Evolutionary conservation across 2,113 vertebrate genomes (phyloP).

Genomic region (Lophura nycthemera): DNA sequence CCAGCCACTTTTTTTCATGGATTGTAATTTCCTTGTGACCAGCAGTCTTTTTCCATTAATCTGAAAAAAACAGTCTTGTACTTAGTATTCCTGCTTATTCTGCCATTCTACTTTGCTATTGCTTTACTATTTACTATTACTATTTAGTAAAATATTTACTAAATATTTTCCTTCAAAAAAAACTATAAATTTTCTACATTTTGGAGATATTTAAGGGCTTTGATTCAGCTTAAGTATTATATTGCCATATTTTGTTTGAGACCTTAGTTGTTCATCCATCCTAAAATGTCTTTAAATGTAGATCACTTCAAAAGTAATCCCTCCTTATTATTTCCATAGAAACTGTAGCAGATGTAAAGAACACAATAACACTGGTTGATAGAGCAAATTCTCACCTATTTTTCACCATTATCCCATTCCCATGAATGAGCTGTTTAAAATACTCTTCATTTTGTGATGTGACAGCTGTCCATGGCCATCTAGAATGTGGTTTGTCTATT

Average conservation of each 20-base stretch:
- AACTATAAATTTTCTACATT: not conserved
- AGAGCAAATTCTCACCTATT: too few relatives aligned
- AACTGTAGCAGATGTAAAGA: too few relatives aligned
- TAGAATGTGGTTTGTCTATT: too few relatives aligned
- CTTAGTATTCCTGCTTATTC: not conserved
- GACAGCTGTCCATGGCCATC: too few relatives aligned
- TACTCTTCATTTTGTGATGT: too few relatives aligned
- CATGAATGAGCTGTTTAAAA: too few relatives aligned
- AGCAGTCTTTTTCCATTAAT: not conserved
- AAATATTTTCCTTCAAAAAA: rapidly evolving
- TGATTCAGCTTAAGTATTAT: not conserved
- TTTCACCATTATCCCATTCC: too few relatives aligned
- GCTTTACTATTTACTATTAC: not conserved
- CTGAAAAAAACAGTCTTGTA: not conserved
- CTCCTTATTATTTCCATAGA: too few relatives aligned
- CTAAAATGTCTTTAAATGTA: not conserved
- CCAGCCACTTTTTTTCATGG: not conserved
- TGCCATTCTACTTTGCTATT: not conserved
- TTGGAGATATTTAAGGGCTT: not conserved
- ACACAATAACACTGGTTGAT: too few relatives aligned
- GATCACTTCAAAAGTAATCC: too few relatives aligned
- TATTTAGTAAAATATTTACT: not conserved
- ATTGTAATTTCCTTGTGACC: not conserved
- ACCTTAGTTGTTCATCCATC: not conserved
- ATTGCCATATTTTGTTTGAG: not conserved